Conservation (phyloP, 2,797 vertebrate genomes). For the Pangasius mekongensis region DNA sequence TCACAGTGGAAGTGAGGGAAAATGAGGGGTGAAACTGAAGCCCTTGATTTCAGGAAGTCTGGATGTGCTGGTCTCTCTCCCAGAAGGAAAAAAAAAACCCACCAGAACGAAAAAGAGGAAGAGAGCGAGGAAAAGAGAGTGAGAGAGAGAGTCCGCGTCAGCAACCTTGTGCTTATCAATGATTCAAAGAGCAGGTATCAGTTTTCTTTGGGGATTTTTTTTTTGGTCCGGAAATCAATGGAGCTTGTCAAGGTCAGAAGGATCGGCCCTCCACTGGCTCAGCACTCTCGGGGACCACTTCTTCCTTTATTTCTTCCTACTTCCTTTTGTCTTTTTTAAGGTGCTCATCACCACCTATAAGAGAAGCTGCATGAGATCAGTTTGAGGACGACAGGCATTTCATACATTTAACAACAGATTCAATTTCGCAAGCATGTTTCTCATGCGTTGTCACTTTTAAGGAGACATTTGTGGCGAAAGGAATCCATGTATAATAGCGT, state of each 20-base stretch:
- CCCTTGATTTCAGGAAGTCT: slow-evolving; percentile 55
- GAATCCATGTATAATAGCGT: neutral
- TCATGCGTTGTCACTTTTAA: neutral
- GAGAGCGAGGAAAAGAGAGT: slow-evolving; percentile 22
- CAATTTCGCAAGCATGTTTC: neutral
- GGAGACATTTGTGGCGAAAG: neutral
- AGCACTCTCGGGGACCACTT: slow-evolving; percentile 42
- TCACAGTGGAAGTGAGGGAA: slow-evolving; percentile 35
- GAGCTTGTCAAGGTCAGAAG: slow-evolving; percentile 87
- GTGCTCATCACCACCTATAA: neutral
- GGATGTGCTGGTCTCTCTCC: slow-evolving; percentile 24
- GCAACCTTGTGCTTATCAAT: slow-evolving; percentile 82
- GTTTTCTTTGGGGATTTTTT: slow-evolving; percentile 74
- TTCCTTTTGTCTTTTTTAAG: slow-evolving; percentile 11
- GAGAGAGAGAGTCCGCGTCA: slow-evolving; percentile 48
- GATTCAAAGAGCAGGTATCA: slow-evolving; percentile 88
- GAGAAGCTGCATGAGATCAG: neutral
- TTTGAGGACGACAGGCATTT: neutral
- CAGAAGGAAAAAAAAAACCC: slow-evolving; percentile 31
- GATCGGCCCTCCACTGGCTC: slow-evolving; percentile 64
- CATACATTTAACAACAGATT: neutral
- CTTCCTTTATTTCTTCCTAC: slow-evolving; percentile 42
- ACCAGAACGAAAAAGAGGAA: slow-evolving; percentile 46
- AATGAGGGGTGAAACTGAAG: slow-evolving; percentile 45
- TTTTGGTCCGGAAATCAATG: slow-evolving; percentile 78